A percentile compares a stretch with the other conserved stretches of the same genome.
Conservation (phyloP, 2,888 invertebrate genomes). For the Pyrocoelia pectoralis region DNA sequence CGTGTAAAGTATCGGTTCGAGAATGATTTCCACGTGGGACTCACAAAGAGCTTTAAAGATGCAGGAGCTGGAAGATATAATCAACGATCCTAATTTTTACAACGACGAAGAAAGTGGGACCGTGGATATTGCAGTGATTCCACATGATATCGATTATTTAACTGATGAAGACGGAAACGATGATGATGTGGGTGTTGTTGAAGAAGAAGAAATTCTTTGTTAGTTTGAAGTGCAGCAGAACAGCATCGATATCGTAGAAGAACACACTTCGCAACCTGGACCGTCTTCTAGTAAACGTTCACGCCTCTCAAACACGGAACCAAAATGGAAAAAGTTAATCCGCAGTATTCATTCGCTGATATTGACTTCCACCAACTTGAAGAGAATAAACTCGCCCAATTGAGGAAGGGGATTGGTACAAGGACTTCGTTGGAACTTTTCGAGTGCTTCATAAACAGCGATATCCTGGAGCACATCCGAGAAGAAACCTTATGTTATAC, state of each 20-base stretch:
- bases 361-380: not conserved
- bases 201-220: not conserved
- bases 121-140: conserved; percentile 6
- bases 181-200: too few relatives aligned
- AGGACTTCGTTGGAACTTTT: conserved; percentile 12
- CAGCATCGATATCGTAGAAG: too few relatives aligned
- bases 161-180: too few relatives aligned
- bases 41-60: conserved; percentile 9
- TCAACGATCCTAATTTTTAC: conserved; percentile 15
- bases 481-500: conserved; percentile 11
- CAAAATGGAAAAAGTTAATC: not conserved
- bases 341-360: not conserved
- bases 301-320: too few relatives aligned
- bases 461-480: not conserved
- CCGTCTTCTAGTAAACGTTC: too few relatives aligned
- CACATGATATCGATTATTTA: too few relatives aligned
- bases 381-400: not conserved
- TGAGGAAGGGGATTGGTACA: conserved; percentile 1
- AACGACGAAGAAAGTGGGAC: conserved; percentile 7
- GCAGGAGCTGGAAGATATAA: conserved; percentile 1
- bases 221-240: not conserved
- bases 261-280: too few relatives aligned
- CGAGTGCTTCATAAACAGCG: conserved; percentile 5
- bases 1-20: too few relatives aligned
- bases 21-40: too few relatives aligned